phyloP scores from a whole-genome alignment of 1,140 invertebrate genomes.

The silkworm (Bombyx mori) region DNA sequence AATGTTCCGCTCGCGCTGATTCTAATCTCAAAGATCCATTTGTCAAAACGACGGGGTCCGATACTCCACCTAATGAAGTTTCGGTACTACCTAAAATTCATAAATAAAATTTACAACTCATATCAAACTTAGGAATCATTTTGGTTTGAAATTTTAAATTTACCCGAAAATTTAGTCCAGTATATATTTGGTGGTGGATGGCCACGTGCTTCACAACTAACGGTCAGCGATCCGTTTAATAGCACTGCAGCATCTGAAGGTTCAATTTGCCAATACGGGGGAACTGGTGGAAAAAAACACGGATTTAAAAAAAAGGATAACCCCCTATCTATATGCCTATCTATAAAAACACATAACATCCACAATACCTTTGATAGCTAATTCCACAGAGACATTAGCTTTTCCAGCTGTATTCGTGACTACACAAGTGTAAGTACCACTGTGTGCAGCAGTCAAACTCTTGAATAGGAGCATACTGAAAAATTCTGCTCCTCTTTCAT shows the following conservation, averaged over 20 bases:
- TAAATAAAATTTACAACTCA: not conserved
- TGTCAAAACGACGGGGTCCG: slow-evolving; percentile 65
- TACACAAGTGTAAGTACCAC: slow-evolving; percentile 89
- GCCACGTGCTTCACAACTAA: slow-evolving; percentile 85
- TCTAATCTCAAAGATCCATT: slow-evolving; percentile 83
- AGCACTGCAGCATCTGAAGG: slow-evolving; percentile 82
- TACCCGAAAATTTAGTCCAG: slow-evolving; percentile 76
- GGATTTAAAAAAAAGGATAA: not conserved
- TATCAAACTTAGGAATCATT: too few species aligned
- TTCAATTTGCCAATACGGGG: slow-evolving; percentile 87
- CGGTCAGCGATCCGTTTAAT: slow-evolving; percentile 79
- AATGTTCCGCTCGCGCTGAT: slow-evolving; percentile 79
- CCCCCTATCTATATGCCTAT: not conserved
- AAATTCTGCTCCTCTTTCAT: slow-evolving; percentile 82
- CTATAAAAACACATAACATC: not conserved
- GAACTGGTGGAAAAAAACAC: slow-evolving; percentile 72
- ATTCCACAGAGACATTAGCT: slow-evolving; percentile 84
- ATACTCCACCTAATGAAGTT: slow-evolving; percentile 52
- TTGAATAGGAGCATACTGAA: slow-evolving; percentile 85
- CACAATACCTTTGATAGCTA: slow-evolving; percentile 84
- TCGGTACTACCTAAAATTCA: slow-evolving; percentile 50
- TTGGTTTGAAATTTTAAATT: not conserved
- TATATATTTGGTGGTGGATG: slow-evolving; percentile 83
- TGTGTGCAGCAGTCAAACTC: slow-evolving; percentile 81
- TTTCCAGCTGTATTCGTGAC: slow-evolving; percentile 88